Percentiles rank a stretch among this genome's conserved stretches.
Evolutionary conservation across 2,888 invertebrate species (phyloP).

Genomic region (Rotaria magnacalcarata): DNA sequence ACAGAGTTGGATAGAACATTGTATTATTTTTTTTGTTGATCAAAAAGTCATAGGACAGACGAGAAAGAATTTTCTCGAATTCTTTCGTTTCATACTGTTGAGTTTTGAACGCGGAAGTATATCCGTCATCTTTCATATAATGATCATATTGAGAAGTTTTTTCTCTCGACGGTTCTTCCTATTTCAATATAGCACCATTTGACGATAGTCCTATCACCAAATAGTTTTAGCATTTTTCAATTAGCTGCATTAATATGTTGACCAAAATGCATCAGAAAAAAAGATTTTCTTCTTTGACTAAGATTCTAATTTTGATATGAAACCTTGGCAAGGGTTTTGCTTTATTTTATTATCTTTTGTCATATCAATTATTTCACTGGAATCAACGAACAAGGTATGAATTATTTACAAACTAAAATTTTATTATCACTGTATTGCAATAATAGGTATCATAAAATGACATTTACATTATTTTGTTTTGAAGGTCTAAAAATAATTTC

Average conservation of each 20-base stretch:
- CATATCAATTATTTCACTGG: not conserved
- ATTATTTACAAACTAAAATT: not conserved
- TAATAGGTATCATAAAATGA: not conserved
- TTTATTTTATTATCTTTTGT: not conserved
- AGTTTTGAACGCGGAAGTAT: not conserved
- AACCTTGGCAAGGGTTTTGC: not conserved
- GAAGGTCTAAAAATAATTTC: not conserved
- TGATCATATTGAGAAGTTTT: not conserved
- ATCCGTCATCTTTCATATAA: not conserved
- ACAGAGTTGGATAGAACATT: no score
- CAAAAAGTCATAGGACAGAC: no score
- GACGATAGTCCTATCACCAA: no score
- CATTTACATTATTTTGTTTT: no score
- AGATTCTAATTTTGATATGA: not conserved
- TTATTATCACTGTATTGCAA: not conserved
- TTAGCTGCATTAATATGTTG: not conserved
- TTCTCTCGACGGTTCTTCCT: not conserved
- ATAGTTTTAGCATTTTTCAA: not conserved
- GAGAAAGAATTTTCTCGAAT: no score
- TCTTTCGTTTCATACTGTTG: no score
- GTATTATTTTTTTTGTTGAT: no score
- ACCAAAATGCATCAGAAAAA: not conserved
- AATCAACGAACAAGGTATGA: not conserved
- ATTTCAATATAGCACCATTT: not conserved
- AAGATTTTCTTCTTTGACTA: not conserved